Evolutionary conservation across 2,113 vertebrate genomes (phyloP).

Genomic region (Podiceps cristatus): DNA sequence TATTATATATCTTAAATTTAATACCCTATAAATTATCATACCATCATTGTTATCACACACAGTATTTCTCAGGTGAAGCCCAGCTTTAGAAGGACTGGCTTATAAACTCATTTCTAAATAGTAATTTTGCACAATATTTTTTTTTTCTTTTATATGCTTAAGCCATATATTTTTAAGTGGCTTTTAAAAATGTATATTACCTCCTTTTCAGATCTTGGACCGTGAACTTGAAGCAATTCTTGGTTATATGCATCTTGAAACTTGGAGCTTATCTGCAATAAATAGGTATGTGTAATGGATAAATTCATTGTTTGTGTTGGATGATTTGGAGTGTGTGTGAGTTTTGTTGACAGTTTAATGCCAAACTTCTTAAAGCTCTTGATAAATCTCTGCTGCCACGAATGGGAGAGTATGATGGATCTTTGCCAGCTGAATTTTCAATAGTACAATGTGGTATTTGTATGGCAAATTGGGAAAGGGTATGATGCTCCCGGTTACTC

Average conservation of each 20-base stretch:
- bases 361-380: not conserved
- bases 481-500: not conserved
- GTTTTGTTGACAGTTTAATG: slow-evolving; percentile 17
- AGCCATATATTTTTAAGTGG: not conserved
- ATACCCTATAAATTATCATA: not conserved
- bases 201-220: slow-evolving; percentile 27
- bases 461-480: not conserved
- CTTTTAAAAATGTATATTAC: not conserved
- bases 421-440: not conserved
- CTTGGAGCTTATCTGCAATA: not conserved
- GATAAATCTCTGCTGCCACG: not conserved
- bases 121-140: not conserved
- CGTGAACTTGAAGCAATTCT: not conserved
- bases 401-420: not conserved
- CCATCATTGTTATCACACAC: not conserved
- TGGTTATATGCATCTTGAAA: not conserved
- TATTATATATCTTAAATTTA: not conserved
- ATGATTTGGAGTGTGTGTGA: not conserved
- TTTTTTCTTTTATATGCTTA: not conserved
- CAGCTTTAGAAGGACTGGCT: not conserved
- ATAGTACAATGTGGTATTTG: not conserved
- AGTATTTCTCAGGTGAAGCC: not conserved
- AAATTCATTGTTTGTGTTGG: not conserved
- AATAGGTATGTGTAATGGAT: not conserved
- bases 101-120: not conserved